Conservation (phyloP, 92 coral and sea anemone species). For the Pocillopora meandrina region DNA sequence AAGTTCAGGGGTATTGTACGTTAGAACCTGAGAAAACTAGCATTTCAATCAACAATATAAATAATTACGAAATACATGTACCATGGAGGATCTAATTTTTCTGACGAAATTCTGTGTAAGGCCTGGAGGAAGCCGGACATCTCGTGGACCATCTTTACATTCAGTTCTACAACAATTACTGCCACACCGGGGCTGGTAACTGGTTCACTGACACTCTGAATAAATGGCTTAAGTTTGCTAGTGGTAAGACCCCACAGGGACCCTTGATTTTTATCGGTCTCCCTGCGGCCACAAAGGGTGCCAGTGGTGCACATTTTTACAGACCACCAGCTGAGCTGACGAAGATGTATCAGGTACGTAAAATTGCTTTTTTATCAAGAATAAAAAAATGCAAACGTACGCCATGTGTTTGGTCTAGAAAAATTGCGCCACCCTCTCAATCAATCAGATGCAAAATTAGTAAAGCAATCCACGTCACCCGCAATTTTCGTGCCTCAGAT, state of each 20-base stretch:
- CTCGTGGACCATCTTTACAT: conserved; percentile 79
- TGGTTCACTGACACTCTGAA: conserved; percentile 59
- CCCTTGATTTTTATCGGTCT: conserved; percentile 82
- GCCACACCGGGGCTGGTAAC: conserved; percentile 81
- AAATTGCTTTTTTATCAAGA: background rate
- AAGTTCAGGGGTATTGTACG: too few relatives aligned
- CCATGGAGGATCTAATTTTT: background rate
- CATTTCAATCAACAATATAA: too few relatives aligned
- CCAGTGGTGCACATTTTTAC: conserved; percentile 71
- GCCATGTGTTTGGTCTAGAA: too few relatives aligned
- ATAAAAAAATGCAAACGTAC: background rate
- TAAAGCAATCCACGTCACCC: too few relatives aligned
- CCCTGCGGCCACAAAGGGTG: conserved; percentile 71
- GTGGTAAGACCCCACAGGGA: conserved; percentile 53
- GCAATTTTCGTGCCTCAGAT: too few relatives aligned
- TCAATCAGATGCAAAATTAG: too few relatives aligned
- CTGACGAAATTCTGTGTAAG: conserved; percentile 22
- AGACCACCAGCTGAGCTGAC: conserved; percentile 72
- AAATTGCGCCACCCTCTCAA: too few relatives aligned
- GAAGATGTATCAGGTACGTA: conserved; percentile 54
- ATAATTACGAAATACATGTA: too few relatives aligned
- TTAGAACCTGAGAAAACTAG: too few relatives aligned
- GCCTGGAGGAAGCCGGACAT: conserved; percentile 74
- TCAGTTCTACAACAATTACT: conserved; percentile 85
- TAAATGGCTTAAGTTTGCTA: conserved; percentile 69